phyloP scores from a whole-genome alignment of 2,113 vertebrate species.

The Rynchops niger region DNA sequence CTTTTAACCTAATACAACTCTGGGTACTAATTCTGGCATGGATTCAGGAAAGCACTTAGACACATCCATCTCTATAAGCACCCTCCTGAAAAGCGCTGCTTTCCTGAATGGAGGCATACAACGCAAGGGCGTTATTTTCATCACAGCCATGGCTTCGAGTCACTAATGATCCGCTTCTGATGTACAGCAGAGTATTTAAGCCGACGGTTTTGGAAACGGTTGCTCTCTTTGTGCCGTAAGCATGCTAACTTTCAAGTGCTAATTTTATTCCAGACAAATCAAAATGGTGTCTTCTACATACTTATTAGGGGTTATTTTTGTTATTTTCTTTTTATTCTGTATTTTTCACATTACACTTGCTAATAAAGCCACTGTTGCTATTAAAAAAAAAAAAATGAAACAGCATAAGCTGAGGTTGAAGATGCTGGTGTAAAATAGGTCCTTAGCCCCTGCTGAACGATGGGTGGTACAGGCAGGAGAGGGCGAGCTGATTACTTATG shows the following conservation, averaged over 20 bases:
- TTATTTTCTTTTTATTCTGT: background rate
- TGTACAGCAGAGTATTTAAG: rapidly evolving
- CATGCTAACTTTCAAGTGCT: rapidly evolving
- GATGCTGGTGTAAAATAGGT: background rate
- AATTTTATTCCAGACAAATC: background rate
- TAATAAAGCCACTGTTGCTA: background rate
- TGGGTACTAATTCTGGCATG: background rate
- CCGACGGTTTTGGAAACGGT: background rate
- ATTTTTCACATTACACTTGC: background rate
- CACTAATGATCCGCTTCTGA: background rate
- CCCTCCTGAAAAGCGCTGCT: background rate
- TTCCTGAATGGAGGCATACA: background rate
- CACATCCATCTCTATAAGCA: background rate
- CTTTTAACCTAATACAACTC: background rate
- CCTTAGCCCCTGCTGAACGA: background rate
- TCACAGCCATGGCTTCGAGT: background rate
- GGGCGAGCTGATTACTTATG: background rate
- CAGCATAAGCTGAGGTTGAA: background rate
- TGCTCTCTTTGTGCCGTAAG: background rate
- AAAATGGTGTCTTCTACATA: background rate
- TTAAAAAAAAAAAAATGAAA: background rate
- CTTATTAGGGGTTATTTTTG: background rate
- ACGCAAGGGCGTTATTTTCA: background rate
- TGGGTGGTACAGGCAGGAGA: background rate
- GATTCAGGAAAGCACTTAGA: background rate